Base-by-base conservation (phyloP, 2,113 vertebrate genomes). In the Mellivora capensis region DNA sequence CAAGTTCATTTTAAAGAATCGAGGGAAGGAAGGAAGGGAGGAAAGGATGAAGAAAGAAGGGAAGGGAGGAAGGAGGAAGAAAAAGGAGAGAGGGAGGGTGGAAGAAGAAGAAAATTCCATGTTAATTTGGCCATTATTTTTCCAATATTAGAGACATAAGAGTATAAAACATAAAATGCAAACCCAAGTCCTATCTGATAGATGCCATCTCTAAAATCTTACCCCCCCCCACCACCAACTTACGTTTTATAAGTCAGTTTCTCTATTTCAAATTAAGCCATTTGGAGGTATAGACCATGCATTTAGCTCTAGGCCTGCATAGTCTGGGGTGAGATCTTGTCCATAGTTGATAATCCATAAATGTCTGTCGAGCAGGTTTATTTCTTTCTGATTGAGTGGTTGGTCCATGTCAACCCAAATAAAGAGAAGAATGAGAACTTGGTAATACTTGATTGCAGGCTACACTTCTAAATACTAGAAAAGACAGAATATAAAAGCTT, bases 231-330 rank as follows among this genome's bases (percentile, higher is more conserved):
- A 23, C 11, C 6, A 12, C 9, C 13, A 25, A 84, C 31, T 84
- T 79, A 83, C 23, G 21, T 57, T 94, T 95, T 52, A 37, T 72
- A 71, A 91, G 15, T 54, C 42, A 37, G 4, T 71, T 88, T 84
- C 72, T 96, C 44, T 69, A 71, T 82, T 42, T 82, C 4, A 96
- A 80, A 93, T 86, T 23, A 39, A 64, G n/a, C n/a, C 47, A 47
- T 37, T 57, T 42, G 25, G 59, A 85, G 49, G 25, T 23, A 89
- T 12, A 64, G 21, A 69, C 4, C 34, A 39, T 72, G 71, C 39
- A 27, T 39, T 49, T 64, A 83, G 44, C 7, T 92, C 37, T 86
- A 29, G 44, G 17, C 1, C 2, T 3, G 18, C 15, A 52, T 42
- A 39, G 7, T n/a, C 57, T 17, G 54, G n/a, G 9, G 17, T 87